Percentiles rank a stretch among this genome's conserved stretches.
phyloP scores from a whole-genome alignment of 1,140 invertebrate species.

The Hylyphantes graminicola region DNA sequence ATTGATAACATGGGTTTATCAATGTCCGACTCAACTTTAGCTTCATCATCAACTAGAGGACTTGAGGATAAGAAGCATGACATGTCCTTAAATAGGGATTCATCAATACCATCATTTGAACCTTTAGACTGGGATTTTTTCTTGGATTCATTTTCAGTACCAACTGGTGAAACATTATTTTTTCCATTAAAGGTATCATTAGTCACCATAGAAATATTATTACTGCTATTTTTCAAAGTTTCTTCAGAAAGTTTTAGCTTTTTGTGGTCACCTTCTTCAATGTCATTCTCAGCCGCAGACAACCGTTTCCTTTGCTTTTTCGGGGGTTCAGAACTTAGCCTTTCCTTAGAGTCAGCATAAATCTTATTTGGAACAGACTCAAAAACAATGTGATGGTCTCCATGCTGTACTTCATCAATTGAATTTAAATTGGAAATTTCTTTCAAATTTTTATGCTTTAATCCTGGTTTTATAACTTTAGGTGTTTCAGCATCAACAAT shows the following conservation, averaged over 20 bases:
- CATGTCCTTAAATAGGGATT: neutral
- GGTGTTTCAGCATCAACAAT: too few relatives aligned
- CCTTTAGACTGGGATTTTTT: neutral
- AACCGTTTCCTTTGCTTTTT: neutral
- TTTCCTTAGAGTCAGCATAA: too few relatives aligned
- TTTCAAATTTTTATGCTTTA: too few relatives aligned
- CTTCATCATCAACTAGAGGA: neutral
- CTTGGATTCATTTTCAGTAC: neutral
- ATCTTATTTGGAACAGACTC: too few relatives aligned
- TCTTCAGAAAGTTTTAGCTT: neutral
- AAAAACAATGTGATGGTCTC: too few relatives aligned
- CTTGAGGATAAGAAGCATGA: neutral
- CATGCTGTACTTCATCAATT: too few relatives aligned
- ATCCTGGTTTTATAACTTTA: too few relatives aligned
- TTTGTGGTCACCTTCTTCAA: neutral
- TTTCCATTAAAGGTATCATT: neutral
- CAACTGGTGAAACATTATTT: neutral
- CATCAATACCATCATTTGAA: neutral
- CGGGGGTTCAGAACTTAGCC: too few relatives aligned
- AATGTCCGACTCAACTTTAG: too few relatives aligned
- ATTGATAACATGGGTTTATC: too few relatives aligned
- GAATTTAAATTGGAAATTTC: too few relatives aligned
- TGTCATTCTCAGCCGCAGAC: neutral
- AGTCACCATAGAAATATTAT: neutral
- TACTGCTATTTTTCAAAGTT: neutral